phyloP scores from a whole-genome alignment of 1,140 invertebrate species.

The Trichonephila clavata region DNA sequence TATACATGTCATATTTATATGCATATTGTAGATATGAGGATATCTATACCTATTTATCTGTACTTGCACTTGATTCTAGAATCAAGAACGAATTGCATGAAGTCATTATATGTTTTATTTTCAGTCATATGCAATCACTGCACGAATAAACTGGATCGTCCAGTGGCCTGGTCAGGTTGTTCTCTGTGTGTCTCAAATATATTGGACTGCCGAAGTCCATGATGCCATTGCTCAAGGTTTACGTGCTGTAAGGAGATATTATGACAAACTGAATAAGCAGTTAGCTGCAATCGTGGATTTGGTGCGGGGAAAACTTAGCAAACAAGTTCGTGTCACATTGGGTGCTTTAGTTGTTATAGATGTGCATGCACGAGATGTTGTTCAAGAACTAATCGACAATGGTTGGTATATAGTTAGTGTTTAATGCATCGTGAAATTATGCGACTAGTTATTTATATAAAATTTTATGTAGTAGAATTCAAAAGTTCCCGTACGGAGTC shows the following conservation, averaged over 20 bases:
- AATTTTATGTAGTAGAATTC: too few species aligned
- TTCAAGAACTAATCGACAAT: slow-evolving; percentile 87
- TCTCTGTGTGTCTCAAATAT: slow-evolving; percentile 92
- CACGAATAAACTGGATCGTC: slow-evolving; percentile 85
- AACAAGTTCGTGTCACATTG: slow-evolving; percentile 90
- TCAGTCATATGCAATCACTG: slow-evolving; percentile 53
- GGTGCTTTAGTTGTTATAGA: slow-evolving; percentile 92
- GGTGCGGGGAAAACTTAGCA: slow-evolving; percentile 89
- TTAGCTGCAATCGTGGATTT: slow-evolving; percentile 89
- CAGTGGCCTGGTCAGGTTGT: slow-evolving; percentile 96
- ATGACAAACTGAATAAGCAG: slow-evolving; percentile 83
- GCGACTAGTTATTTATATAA: too few species aligned
- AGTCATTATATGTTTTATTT: not conserved
- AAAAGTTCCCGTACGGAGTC: too few species aligned
- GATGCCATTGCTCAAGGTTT: slow-evolving; percentile 84
- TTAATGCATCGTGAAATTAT: too few species aligned
- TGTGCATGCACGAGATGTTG: slow-evolving; percentile 94
- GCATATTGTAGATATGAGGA: too few species aligned
- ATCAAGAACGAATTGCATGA: too few species aligned
- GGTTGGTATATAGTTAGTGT: slow-evolving; percentile 81
- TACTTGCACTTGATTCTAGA: too few species aligned
- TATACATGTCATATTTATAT: too few species aligned
- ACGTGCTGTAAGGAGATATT: slow-evolving; percentile 82
- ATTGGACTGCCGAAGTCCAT: slow-evolving; percentile 92
- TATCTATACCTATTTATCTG: too few species aligned